Conservation (phyloP, 2,797 vertebrate species). For the Enteromius argenteus region DNA sequence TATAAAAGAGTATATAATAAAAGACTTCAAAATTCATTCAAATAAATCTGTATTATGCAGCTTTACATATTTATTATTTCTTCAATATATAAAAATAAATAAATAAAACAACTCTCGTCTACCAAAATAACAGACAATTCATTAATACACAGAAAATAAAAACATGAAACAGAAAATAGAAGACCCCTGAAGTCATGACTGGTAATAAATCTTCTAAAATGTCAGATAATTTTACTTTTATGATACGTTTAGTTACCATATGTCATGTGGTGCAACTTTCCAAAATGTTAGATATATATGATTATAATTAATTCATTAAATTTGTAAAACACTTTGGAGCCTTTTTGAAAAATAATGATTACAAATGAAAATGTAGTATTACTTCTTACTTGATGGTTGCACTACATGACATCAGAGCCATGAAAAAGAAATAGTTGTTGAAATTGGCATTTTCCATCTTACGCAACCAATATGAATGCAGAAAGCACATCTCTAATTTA, state of each 20-base stretch:
- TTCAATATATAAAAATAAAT: neutral
- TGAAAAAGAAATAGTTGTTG: neutral
- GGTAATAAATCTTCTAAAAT: neutral
- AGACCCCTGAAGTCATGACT: neutral
- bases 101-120: neutral
- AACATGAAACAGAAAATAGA: neutral
- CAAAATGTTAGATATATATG: neutral
- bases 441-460: neutral
- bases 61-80: neutral
- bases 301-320: neutral
- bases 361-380: neutral
- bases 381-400: neutral
- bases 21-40: neutral
- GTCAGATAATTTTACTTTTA: neutral
- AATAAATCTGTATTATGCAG: neutral
- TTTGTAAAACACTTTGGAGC: neutral
- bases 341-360: neutral
- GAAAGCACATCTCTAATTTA: neutral
- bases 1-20: no score
- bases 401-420: neutral
- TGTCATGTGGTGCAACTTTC: neutral
- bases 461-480: neutral
- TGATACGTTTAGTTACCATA: neutral
- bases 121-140: neutral
- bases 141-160: neutral